These are phyloP conservation scores for Mohoua ochrocephala DNA, from an alignment of 2,113 vertebrate species.

Conservation along the genomic window DNA sequence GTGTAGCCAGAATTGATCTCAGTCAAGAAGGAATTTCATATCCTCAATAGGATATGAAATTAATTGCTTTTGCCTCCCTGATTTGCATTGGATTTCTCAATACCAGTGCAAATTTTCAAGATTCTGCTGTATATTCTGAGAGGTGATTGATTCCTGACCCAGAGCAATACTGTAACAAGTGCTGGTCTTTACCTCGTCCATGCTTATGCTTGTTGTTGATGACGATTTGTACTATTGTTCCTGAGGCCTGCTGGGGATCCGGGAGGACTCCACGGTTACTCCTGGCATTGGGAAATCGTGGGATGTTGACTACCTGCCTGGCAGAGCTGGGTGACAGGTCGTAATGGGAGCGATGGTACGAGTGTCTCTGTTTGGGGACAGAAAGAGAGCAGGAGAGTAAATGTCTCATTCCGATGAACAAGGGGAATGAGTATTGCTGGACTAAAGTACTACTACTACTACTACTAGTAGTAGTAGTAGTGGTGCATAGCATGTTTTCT, in stretches of 20 bases:
- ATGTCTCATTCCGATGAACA: not conserved
- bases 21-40: not conserved
- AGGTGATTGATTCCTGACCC: not conserved
- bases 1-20: not conserved
- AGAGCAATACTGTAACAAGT: not conserved
- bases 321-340: conserved; percentile 49
- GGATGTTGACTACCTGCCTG: conserved; percentile 51
- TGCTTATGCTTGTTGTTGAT: conserved; percentile 81
- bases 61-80: not conserved
- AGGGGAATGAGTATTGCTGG: not conserved
- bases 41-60: too few species aligned
- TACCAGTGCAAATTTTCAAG: not conserved
- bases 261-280: conserved; percentile 70
- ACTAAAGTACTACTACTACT: not conserved
- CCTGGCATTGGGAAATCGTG: conserved; percentile 63
- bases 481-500: not conserved
- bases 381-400: not conserved
- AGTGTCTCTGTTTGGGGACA: conserved; percentile 73
- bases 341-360: conserved; percentile 73
- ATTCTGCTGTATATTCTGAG: not conserved
- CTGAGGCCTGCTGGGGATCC: conserved; percentile 73
- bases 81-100: not conserved
- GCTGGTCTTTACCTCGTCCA: conserved; percentile 69
- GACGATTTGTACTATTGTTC: conserved; percentile 80
- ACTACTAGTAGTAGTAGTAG: not conserved